Percentiles rank a stretch among this genome's conserved stretches.
Conservation (phyloP, 2,797 vertebrate species). For the Nothura maculosa region DNA sequence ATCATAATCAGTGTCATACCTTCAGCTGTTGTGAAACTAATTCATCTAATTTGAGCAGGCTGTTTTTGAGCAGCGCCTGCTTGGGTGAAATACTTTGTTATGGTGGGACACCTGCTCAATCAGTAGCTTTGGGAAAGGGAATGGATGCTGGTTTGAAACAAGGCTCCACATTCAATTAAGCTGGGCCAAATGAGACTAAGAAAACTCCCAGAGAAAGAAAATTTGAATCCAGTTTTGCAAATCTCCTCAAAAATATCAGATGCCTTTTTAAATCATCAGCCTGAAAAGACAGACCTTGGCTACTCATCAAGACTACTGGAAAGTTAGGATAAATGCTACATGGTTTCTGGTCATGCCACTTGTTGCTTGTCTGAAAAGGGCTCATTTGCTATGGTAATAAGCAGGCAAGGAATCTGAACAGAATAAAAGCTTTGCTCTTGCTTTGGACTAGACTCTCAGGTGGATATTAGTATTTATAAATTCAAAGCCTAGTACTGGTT, state of each 20-base stretch:
- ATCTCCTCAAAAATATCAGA: not conserved
- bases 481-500: slow-evolving; percentile 35
- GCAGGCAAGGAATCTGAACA: slow-evolving; percentile 24
- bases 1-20: not conserved
- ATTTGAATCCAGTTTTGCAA: not conserved
- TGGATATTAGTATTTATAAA: slow-evolving; percentile 64
- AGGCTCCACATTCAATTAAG: not conserved
- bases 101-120: not conserved
- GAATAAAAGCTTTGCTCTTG: slow-evolving; percentile 48
- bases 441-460: slow-evolving; percentile 29
- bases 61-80: not conserved
- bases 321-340: not conserved
- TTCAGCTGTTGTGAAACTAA: not conserved
- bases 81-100: not conserved
- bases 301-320: not conserved
- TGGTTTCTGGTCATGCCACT: not conserved
- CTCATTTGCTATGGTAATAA: slow-evolving; percentile 21
- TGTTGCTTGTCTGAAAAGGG: slow-evolving; percentile 12
- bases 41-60: not conserved
- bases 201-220: not conserved
- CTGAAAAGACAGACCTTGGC: not conserved
- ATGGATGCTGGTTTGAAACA: not conserved
- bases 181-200: not conserved
- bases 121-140: not conserved
- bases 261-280: not conserved